Percentiles rank a stretch among this genome's conserved stretches.
phyloP scores from a whole-genome alignment of 2,113 vertebrate species.

The Osmerus eperlanus region DNA sequence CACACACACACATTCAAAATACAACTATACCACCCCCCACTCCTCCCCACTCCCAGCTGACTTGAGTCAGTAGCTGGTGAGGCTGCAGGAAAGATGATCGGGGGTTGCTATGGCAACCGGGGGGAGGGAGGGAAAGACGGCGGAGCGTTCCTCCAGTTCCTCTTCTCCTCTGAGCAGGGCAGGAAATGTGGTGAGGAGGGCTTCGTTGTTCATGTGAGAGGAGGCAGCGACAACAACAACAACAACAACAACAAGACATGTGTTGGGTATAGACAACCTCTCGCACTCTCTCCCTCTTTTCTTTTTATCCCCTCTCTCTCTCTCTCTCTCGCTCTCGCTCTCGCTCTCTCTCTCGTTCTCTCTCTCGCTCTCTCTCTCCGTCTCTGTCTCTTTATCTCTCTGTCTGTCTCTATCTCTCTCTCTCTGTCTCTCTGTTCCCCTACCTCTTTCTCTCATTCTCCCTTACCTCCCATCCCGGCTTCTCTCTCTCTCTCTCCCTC shows the following conservation, averaged over 20 bases:
- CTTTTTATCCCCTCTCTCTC: background rate
- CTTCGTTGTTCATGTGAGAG: too few relatives aligned
- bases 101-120: too few relatives aligned
- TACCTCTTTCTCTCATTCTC: background rate
- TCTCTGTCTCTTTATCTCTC: background rate
- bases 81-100: too few relatives aligned
- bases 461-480: background rate
- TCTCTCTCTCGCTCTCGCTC: background rate
- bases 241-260: too few relatives aligned
- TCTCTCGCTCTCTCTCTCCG: background rate
- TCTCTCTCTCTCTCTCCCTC: constrained; percentile 11
- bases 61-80: too few relatives aligned
- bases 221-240: background rate
- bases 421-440: background rate
- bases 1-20: background rate
- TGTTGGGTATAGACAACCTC: background rate
- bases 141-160: too few relatives aligned
- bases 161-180: too few relatives aligned
- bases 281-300: background rate
- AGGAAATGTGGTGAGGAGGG: too few relatives aligned
- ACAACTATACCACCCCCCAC: background rate
- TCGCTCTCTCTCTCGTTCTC: background rate
- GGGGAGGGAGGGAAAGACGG: too few relatives aligned
- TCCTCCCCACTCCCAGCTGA: too few relatives aligned
- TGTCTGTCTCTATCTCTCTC: background rate